phyloP scores from a whole-genome alignment of 2,888 invertebrate species.

The Notodonta dromedarius region DNA sequence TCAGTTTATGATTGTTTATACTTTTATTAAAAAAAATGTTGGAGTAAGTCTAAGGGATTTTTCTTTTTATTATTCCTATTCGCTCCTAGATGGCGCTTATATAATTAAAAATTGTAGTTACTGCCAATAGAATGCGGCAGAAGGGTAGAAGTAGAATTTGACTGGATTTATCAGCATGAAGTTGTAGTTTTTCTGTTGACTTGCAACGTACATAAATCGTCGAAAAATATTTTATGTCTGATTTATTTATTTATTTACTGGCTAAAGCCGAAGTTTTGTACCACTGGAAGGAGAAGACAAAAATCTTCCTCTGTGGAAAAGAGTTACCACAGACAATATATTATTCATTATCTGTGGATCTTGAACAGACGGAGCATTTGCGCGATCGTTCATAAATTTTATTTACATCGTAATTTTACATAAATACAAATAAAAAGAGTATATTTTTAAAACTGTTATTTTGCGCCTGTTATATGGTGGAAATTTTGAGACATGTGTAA shows the following conservation, averaged over 20 bases:
- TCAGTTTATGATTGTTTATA: too few relatives aligned
- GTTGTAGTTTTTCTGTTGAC: too few relatives aligned
- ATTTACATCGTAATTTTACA: conserved; percentile 57
- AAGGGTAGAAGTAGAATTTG: too few relatives aligned
- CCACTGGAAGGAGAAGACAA: too few relatives aligned
- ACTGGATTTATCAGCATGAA: too few relatives aligned
- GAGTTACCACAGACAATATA: background rate
- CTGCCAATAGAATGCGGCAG: background rate
- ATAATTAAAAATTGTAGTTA: background rate
- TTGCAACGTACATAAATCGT: too few relatives aligned
- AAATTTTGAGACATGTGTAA: conserved; percentile 57
- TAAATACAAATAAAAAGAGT: conserved; percentile 48
- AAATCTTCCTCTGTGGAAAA: too few relatives aligned
- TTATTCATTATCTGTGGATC: conserved; percentile 27
- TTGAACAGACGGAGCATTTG: conserved; percentile 40
- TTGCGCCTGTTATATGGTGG: conserved; percentile 44
- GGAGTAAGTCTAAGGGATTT: background rate
- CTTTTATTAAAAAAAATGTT: too few relatives aligned
- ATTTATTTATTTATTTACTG: too few relatives aligned
- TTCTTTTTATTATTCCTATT: background rate
- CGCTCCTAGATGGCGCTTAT: background rate
- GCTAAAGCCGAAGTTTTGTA: too few relatives aligned
- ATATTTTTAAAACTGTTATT: conserved; percentile 53
- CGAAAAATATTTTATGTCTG: too few relatives aligned
- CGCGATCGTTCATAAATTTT: conserved; percentile 52